Base-by-base conservation (phyloP, 2,113 vertebrate genomes). In the Lamprologus ornatipinnis region DNA sequence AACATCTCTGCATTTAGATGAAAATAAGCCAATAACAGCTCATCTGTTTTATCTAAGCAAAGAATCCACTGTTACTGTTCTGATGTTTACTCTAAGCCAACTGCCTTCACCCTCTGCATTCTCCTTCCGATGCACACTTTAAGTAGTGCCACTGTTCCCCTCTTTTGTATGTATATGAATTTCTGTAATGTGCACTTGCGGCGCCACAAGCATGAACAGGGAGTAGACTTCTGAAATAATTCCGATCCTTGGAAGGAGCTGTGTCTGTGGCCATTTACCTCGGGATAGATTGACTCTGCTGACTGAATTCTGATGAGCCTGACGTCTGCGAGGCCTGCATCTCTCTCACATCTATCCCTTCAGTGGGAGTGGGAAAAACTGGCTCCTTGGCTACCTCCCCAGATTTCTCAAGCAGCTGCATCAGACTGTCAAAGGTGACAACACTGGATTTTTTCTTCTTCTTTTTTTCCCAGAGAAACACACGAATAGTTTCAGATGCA, bases 281-380 rank as follows among this genome's bases (percentile, higher is more conserved):
- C 91, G 3, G 88, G 92, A 92, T 53, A 94, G 93, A 96, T 92
- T 90, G 95, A 90, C 87, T 94, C 84, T 33, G 88, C 91, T 51
- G 42, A 45, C 91, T 83, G 96, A 96, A 97, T 96, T 96, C 91
- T 87, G 93, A 97, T 96, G 93, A 96, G 94, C 85, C 33, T 3
- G 23, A 78, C 12, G 65, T 73, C 81, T 90, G 91, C 82, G 73
- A 89, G 87, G 57, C 73, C 82, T 28, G 49, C 31, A 15, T 73
- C 45, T 55, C 65, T 55, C 65, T 51, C 21, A 31, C 73, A 47
- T 63, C 58, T 15, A 23, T 42, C 51, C 51, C 23, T 81, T 84
- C 81, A 23, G 51, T 4, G 68, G 5, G 57, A 78, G 70, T 23
- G 45, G 84, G 81, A 33, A 65, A 68, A 88, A 81, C 28, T 3